A percentile compares a stretch with the other conserved stretches of the same genome.
Evolutionary conservation across 2,797 vertebrate species (phyloP).

Genomic region (Sebastes melanostomus): DNA sequence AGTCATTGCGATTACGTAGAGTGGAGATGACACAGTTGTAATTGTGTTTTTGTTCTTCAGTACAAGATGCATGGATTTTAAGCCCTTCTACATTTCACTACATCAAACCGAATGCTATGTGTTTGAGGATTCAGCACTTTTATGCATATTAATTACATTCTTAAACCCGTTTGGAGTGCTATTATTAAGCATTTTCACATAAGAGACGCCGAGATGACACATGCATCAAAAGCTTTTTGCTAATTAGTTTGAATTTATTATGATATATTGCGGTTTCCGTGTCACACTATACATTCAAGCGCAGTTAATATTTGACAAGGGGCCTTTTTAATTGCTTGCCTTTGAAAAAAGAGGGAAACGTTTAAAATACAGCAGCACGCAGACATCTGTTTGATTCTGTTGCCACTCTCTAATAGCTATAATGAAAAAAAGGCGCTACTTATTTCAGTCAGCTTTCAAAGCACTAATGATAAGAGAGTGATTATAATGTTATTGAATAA

Average conservation of each 20-base stretch:
- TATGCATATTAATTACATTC: conserved; percentile 68
- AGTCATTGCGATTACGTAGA: conserved; percentile 73
- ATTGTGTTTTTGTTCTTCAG: conserved; percentile 65
- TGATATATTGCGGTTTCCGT: conserved; percentile 44
- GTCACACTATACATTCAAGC: conserved; percentile 56
- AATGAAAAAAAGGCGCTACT: conserved; percentile 34
- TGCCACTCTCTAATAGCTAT: conserved; percentile 41
- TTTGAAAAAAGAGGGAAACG: conserved; percentile 36
- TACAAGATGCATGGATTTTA: conserved; percentile 55
- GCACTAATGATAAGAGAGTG: conserved; percentile 45
- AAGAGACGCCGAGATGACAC: conserved; percentile 42
- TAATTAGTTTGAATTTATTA: conserved; percentile 66
- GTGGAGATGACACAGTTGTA: conserved; percentile 68
- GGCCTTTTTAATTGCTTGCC: conserved; percentile 55
- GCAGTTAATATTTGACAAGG: conserved; percentile 63
- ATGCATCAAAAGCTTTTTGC: conserved; percentile 58
- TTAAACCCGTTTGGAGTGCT: conserved; percentile 35
- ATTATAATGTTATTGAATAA: conserved; percentile 45
- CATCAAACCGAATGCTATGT: conserved; percentile 30
- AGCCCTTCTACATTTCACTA: conserved; percentile 48
- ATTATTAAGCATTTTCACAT: conserved; percentile 42
- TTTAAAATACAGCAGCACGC: conserved; percentile 33
- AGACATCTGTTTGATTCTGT: conserved; percentile 54
- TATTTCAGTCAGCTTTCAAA: conserved; percentile 54
- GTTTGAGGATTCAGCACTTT: conserved; percentile 58